phyloP scores from a whole-genome alignment of 35 echinoderm and acorn worm genomes.

The Lytechinus pictus region DNA sequence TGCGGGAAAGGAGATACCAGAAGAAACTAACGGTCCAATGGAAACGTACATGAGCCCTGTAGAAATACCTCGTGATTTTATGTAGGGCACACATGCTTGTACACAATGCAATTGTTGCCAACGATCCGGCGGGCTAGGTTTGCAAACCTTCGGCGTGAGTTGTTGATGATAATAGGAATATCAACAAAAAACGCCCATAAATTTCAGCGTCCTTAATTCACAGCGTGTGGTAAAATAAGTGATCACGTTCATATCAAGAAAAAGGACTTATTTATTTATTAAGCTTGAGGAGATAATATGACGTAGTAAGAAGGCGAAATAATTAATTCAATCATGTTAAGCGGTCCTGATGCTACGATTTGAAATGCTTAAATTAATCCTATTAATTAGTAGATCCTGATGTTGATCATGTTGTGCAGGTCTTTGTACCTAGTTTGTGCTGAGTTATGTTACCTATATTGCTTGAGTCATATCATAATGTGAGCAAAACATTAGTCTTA shows the following conservation, averaged over 20 bases:
- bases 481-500: too few species aligned
- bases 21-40: not conserved
- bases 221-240: not conserved
- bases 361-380: too few species aligned
- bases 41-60: not conserved
- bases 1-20: too few species aligned
- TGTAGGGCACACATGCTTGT: conserved; percentile 14
- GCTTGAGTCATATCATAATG: too few species aligned
- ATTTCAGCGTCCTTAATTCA: conserved; percentile 37
- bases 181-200: conserved; percentile 44
- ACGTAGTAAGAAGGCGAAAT: too few species aligned
- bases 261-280: not conserved
- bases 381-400: too few species aligned
- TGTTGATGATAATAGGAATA: conserved; percentile 6
- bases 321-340: too few species aligned
- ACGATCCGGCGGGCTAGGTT: not conserved
- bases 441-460: too few species aligned
- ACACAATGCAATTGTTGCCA: conserved; percentile 35
- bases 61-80: not conserved
- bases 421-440: too few species aligned
- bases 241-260: not conserved
- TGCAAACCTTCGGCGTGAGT: not conserved
- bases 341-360: too few species aligned
- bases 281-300: not conserved
- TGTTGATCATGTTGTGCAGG: too few species aligned